Evolutionary conservation across 1,140 invertebrate species (phyloP), one percentile per base, ranked within the genome.

Genomic region (Drosophila sproati): DNA sequence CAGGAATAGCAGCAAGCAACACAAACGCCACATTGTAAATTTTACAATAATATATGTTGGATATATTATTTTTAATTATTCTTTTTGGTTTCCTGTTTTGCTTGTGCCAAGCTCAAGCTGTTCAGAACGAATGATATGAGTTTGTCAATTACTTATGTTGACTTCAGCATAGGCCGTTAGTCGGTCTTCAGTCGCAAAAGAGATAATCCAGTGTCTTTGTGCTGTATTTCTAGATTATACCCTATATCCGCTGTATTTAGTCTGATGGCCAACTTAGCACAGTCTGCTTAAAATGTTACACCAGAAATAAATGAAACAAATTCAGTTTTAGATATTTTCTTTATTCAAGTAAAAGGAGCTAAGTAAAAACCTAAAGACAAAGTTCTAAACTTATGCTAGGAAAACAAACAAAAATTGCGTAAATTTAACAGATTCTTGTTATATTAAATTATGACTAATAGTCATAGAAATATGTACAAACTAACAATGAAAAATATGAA

Each of bases 121-220:
- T 37, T n/a, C 29, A 47, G 12, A 35, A 2, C 34, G 47, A 73
- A 7, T 67, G 55, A 67, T 61, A 52, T 37, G 20, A 31, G 8
- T 28, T 10, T 56, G 10, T n/a, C 48, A 34, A 7, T 55, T 37
- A 8, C 55, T 70, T 35, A 48, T 63, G 41, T 55, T 32, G 6
- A 31, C 32, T 39, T 4, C 32, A 37, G 28, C 39, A 10, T 6
- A 2, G 7, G 2, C 41, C 50, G 47, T 61, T 62, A 20, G 20
- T 20, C 20, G 20, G 20, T 4, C 29, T 63, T 32, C 5, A 52
- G 29, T 6, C 34, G 7, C 39, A 34, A 7, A 4, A 35, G 2
- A 62, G 50, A 62, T 70, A 47, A 55, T 39, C 45, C 12, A 48
- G 29, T 31, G 37, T 60, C 29, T 35, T n/a, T 57, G 45, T 34